Base-by-base conservation (phyloP, 2,113 vertebrate species). In the Ceratotherium simum region DNA sequence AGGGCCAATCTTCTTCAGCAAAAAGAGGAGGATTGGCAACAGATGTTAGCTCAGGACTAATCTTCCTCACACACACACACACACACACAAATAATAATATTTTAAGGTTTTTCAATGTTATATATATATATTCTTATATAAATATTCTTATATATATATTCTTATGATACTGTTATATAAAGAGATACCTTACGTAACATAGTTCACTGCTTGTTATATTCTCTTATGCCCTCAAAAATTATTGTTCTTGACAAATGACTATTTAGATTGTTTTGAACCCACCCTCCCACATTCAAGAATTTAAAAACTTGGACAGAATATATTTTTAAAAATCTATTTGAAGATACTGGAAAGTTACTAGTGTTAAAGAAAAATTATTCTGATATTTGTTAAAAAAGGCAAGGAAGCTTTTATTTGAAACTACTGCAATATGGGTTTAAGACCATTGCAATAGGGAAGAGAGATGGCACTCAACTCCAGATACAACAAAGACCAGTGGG, bases 231-330 rank as follows among this genome's bases (percentile, higher is more conserved):
- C 17, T 91, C 81, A 90, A 69, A 36, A 76, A 69, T 58, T 39
- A 92, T 58, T 87, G 18, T 56, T 84, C 39, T 72, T 79, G 36
- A 81, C 60, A 93, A 89, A 83, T 76, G 13, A 60, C n/a, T 90
- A 1, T 76, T 42, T 86, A 94, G 17, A 1, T 91, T 90, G 29
- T 33, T 81, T 65, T 60, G 25, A 94, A 58, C 51, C 16, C 17
- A 69, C 8, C 8, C 58, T 80, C 12, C 6, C 4, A 69, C 17
- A 87, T 58, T 76, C 16, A 80, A 48, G 64, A 73, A 73, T 75
- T 94, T 79, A 27, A 65, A 90, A 73, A 86, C 8, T 23, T 75
- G 48, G 13, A n/a, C 16, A 42, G 62, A 78, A 46, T 70, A 72
- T 64, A 67, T 75, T 81, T 79, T 36, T 0, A 51, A 72, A 72